Conservation (phyloP, 2,888 invertebrate genomes). For the Drosophila putrida region DNA sequence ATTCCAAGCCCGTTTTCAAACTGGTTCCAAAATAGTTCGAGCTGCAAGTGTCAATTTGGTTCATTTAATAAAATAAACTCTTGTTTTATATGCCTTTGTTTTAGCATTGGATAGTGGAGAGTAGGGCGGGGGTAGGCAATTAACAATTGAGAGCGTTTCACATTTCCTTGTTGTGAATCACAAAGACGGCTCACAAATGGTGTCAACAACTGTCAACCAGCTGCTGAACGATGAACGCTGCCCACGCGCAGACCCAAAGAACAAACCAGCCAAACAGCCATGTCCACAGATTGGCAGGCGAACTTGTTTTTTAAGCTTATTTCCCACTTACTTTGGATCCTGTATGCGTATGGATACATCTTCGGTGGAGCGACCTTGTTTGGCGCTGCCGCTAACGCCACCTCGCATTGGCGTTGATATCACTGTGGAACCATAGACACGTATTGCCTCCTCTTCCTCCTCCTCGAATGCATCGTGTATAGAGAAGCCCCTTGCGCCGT, state of each 20-base stretch:
- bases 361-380: constrained; percentile 86
- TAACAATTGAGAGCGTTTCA: constrained; percentile 13
- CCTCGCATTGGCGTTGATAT: constrained; percentile 90
- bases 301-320: constrained; percentile 44
- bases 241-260: constrained; percentile 44
- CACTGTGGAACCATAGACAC: constrained; percentile 92
- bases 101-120: background rate
- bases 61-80: constrained; percentile 14
- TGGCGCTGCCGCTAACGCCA: constrained; percentile 79
- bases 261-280: constrained; percentile 15
- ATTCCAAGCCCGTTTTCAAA: constrained; percentile 20
- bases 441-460: constrained; percentile 93
- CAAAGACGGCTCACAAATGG: constrained; percentile 51
- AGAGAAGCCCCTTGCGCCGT: constrained; percentile 87
- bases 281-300: constrained; percentile 5
- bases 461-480: constrained; percentile 95
- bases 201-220: constrained; percentile 56
- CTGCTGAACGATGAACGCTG: constrained; percentile 21
- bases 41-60: constrained; percentile 17
- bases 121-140: background rate
- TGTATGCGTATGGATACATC: constrained; percentile 87
- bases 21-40: constrained; percentile 15
- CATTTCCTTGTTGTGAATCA: constrained; percentile 39
- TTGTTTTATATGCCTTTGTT: background rate
- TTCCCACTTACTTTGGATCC: constrained; percentile 85